These are phyloP conservation scores for Silvanus unidentatus DNA, from an alignment of 2,888 invertebrate genomes.

Conservation along the genomic window DNA sequence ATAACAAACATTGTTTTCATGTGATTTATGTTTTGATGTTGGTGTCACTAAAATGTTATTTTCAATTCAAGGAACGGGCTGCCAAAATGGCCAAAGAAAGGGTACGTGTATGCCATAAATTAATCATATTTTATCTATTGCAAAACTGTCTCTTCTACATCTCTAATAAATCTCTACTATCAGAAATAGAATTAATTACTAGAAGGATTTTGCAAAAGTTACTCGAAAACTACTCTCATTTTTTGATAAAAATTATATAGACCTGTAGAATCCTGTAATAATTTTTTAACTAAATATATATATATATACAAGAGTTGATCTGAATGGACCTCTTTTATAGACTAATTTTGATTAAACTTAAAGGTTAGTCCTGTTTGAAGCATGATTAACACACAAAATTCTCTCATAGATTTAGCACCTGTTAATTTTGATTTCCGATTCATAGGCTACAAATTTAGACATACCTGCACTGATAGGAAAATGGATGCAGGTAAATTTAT, in stretches of 20 bases:
- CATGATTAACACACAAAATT: too few species aligned
- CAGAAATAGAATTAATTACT: too few species aligned
- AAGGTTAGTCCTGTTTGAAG: slow-evolving; percentile 6
- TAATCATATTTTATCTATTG: slow-evolving; percentile 4
- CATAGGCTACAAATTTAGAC: slow-evolving; percentile 30
- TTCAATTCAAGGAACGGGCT: slow-evolving; percentile 45
- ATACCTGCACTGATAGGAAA: slow-evolving; percentile 33
- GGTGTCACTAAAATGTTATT: slow-evolving; percentile 31
- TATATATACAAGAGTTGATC: too few species aligned
- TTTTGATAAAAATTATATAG: too few species aligned
- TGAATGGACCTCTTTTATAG: too few species aligned
- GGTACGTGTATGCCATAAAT: slow-evolving; percentile 40
- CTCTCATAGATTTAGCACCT: not conserved
- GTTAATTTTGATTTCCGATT: slow-evolving; percentile 14
- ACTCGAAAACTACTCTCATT: too few species aligned
- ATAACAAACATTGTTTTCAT: not conserved
- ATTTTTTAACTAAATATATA: too few species aligned
- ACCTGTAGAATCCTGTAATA: too few species aligned
- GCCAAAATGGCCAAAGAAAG: slow-evolving; percentile 45
- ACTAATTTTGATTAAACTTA: not conserved
- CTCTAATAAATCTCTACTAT: not conserved
- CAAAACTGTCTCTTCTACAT: too few species aligned
- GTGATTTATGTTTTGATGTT: not conserved
- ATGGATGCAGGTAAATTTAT: slow-evolving; percentile 36
- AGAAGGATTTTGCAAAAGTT: too few species aligned